Conservation (phyloP, 2,113 vertebrate species). For the Oxyruncus cristatus region DNA sequence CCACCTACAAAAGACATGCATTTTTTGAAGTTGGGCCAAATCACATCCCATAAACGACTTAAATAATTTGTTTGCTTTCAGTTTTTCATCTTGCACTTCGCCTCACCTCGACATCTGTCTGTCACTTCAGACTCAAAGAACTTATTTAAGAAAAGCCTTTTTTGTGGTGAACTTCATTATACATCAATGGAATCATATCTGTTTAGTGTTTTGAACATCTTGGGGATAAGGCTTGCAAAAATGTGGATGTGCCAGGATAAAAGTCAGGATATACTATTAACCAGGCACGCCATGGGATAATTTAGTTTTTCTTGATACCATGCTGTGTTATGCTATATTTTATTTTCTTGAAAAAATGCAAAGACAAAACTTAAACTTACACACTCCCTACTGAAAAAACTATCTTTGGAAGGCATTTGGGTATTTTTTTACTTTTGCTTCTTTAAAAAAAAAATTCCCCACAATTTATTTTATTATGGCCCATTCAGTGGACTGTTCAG, state of each 20-base stretch:
- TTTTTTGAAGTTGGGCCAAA: neutral
- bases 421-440: neutral
- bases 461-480: neutral
- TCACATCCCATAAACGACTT: neutral
- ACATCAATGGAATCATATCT: neutral
- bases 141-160: neutral
- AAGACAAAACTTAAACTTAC: neutral
- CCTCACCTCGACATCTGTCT: conserved; percentile 9
- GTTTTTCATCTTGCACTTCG: neutral
- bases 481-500: neutral
- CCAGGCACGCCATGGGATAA: neutral
- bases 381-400: neutral
- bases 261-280: neutral
- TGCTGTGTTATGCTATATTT: neutral
- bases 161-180: neutral
- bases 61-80: neutral
- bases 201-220: neutral
- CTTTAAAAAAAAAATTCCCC: neutral
- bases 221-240: neutral
- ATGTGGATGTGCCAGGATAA: neutral
- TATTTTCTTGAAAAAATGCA: neutral
- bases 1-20: neutral
- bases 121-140: conserved; percentile 5
- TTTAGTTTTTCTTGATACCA: neutral
- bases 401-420: neutral